Evolutionary conservation across 2,888 invertebrate genomes (phyloP).

Genomic region (Caenorhabditis uteleia): DNA sequence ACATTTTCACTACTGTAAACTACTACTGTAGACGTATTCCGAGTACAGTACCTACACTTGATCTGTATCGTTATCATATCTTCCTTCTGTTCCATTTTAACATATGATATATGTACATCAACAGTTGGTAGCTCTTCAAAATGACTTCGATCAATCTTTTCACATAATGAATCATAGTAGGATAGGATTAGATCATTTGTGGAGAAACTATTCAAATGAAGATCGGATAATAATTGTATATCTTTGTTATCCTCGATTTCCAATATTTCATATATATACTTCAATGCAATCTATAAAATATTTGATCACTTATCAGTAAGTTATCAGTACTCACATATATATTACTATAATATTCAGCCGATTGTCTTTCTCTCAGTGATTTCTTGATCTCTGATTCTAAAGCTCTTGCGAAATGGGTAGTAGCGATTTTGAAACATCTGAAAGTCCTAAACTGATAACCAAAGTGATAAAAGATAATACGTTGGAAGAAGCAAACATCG

Average conservation of each 20-base stretch:
- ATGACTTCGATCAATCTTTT: conserved; percentile 24
- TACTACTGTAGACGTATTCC: not conserved
- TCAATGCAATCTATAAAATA: conserved; percentile 20
- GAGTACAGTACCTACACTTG: conserved; percentile 7
- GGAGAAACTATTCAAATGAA: conserved; percentile 43
- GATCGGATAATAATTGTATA: conserved; percentile 20
- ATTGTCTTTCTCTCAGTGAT: conserved; percentile 27
- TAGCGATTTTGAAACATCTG: conserved; percentile 38
- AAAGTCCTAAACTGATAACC: conserved; percentile 6
- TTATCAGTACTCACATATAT: conserved; percentile 41
- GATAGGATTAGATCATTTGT: conserved; percentile 44
- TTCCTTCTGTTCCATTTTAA: conserved; percentile 9
- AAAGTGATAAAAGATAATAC: conserved; percentile 3
- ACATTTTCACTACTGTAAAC: conserved; percentile 40
- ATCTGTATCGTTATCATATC: conserved; percentile 20
- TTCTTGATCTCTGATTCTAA: conserved; percentile 31
- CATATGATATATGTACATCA: conserved; percentile 26
- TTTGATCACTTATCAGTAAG: not conserved
- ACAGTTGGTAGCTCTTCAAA: conserved; percentile 10
- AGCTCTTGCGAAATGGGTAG: conserved; percentile 9
- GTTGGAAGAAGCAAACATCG: conserved; percentile 38
- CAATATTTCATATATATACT: conserved; percentile 35
- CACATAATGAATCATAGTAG: conserved; percentile 41
- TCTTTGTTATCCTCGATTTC: conserved; percentile 31
- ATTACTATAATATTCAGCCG: conserved; percentile 44